Percentiles rank a stretch among this genome's conserved stretches.
Evolutionary conservation across 2,113 vertebrate species (phyloP).

Genomic region (Channa argus): DNA sequence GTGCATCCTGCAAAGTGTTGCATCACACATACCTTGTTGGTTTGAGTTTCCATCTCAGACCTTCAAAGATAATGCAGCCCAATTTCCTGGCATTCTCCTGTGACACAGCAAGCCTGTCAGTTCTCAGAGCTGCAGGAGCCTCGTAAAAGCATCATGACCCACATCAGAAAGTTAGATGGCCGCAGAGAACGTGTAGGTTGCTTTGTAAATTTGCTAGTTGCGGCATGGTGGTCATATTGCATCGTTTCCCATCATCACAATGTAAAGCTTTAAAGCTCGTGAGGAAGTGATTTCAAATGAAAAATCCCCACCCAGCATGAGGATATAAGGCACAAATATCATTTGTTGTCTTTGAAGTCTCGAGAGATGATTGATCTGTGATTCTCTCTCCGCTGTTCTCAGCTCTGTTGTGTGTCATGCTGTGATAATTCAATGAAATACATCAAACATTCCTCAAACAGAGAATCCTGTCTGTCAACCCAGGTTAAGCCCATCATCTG

Average conservation of each 20-base stretch:
- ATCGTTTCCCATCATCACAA: slow-evolving; percentile 38
- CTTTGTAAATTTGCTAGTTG: slow-evolving; percentile 32
- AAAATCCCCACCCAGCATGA: slow-evolving; percentile 22
- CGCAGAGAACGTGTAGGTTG: slow-evolving; percentile 36
- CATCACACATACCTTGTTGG: slow-evolving; percentile 54
- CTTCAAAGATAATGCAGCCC: slow-evolving; percentile 58
- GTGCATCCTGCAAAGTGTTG: slow-evolving; percentile 29
- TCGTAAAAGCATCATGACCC: slow-evolving; percentile 56
- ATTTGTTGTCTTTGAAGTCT: slow-evolving; percentile 48
- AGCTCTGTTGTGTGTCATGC: slow-evolving; percentile 32
- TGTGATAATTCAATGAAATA: slow-evolving; percentile 62
- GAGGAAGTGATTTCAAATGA: slow-evolving; percentile 28
- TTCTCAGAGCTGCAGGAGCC: slow-evolving; percentile 36
- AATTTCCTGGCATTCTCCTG: slow-evolving; percentile 50
- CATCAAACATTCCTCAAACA: slow-evolving; percentile 54
- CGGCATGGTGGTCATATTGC: slow-evolving; percentile 18
- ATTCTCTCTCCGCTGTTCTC: neutral
- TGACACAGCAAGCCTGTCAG: slow-evolving; percentile 46
- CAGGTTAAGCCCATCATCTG: slow-evolving; percentile 27
- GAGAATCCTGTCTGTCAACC: slow-evolving; percentile 36
- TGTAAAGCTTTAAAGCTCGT: neutral
- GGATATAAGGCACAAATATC: neutral
- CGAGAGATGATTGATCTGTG: slow-evolving; percentile 43
- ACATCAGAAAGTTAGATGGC: slow-evolving; percentile 58
- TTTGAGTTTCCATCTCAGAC: slow-evolving; percentile 61